A percentile compares a stretch with the other conserved stretches of the same genome.
Conservation (phyloP, 2,888 invertebrate genomes). For the Allophyes oxyacanthae region DNA sequence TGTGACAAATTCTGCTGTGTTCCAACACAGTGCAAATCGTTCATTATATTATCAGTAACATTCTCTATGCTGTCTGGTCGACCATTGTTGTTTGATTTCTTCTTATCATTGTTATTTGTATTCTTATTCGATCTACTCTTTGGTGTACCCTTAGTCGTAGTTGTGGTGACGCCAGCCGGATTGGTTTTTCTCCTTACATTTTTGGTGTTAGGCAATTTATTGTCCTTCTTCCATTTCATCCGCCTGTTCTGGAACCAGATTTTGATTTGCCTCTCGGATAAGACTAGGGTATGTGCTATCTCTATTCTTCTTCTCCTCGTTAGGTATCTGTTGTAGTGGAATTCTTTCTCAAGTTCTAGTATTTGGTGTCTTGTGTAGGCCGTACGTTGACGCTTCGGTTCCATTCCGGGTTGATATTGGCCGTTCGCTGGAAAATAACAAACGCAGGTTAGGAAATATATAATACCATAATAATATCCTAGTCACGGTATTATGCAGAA, state of each 20-base stretch:
- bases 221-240: slow-evolving; percentile 94
- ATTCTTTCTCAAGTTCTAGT: slow-evolving; percentile 98
- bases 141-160: slow-evolving; percentile 89
- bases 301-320: slow-evolving; percentile 98
- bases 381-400: slow-evolving; percentile 98
- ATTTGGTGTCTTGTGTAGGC: slow-evolving; percentile 99
- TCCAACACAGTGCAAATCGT: slow-evolving; percentile 89
- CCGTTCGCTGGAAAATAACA: slow-evolving; percentile 93
- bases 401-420: slow-evolving; percentile 96
- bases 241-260: slow-evolving; percentile 96
- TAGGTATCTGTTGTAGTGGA: slow-evolving; percentile 99
- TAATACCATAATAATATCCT: neutral
- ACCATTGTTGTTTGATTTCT: slow-evolving; percentile 86
- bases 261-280: slow-evolving; percentile 96
- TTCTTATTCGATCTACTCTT: slow-evolving; percentile 91
- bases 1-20: slow-evolving; percentile 85
- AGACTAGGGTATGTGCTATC: slow-evolving; percentile 98
- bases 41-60: slow-evolving; percentile 90
- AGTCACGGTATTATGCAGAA: neutral
- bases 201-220: slow-evolving; percentile 96
- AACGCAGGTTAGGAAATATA: slow-evolving; percentile 10
- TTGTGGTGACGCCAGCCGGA: slow-evolving; percentile 92
- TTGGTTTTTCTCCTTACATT: slow-evolving; percentile 93
- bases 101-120: slow-evolving; percentile 88
- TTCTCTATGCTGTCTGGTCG: slow-evolving; percentile 91